Percentiles rank a stretch among this genome's conserved stretches.
Conservation (phyloP, 2,888 invertebrate genomes). For the Erynnis tages region DNA sequence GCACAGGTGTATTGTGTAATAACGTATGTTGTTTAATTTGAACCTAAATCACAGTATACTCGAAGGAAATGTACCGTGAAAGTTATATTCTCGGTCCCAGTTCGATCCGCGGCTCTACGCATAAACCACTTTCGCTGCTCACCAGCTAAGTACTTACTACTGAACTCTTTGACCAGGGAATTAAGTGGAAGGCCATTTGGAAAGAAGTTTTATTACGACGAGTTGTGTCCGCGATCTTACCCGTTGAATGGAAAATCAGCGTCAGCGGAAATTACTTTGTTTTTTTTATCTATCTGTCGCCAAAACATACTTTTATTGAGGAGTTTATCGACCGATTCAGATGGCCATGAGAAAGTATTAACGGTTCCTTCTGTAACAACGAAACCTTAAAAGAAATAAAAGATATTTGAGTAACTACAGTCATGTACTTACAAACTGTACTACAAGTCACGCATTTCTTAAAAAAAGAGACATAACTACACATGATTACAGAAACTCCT, state of each 20-base stretch:
- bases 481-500: too few species aligned
- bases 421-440: too few species aligned
- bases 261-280: too few species aligned
- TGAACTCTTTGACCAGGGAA: slow-evolving; percentile 49
- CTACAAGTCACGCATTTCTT: too few species aligned
- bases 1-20: too few species aligned
- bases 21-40: slow-evolving; percentile 26
- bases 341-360: neutral
- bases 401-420: too few species aligned
- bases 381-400: neutral
- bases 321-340: neutral
- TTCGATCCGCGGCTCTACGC: slow-evolving; percentile 50
- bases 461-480: too few species aligned
- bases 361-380: neutral
- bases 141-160: slow-evolving; percentile 54
- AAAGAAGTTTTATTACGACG: slow-evolving; percentile 2
- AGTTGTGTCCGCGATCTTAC: too few species aligned
- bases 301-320: neutral
- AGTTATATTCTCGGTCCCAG: slow-evolving; percentile 75
- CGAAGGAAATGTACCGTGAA: slow-evolving; percentile 74
- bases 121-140: slow-evolving; percentile 77
- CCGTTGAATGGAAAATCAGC: too few species aligned
- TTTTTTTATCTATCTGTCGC: neutral
- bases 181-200: slow-evolving; percentile 35
- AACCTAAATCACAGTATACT: slow-evolving; percentile 56